These are phyloP conservation scores for Ethmia dodecea DNA, from an alignment of 2,888 invertebrate genomes.

Conservation along the genomic window DNA sequence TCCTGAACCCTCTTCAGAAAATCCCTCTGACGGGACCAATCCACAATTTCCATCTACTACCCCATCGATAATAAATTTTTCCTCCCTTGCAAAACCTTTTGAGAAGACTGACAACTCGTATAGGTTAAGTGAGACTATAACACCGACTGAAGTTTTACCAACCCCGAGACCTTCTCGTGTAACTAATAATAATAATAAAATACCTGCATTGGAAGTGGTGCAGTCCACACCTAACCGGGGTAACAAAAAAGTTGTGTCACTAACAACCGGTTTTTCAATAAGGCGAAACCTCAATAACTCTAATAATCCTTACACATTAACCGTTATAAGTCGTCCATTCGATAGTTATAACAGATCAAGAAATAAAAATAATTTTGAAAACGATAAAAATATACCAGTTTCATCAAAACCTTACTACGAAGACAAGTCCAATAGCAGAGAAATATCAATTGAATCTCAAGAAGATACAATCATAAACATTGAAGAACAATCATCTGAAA, in stretches of 20 bases:
- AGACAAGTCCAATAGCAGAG: slow-evolving; percentile 32
- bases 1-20: slow-evolving; percentile 59
- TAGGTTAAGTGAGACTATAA: slow-evolving; percentile 51
- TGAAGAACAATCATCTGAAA: slow-evolving; percentile 27
- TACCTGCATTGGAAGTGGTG: slow-evolving; percentile 40
- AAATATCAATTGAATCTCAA: slow-evolving; percentile 26
- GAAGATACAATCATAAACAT: slow-evolving; percentile 22
- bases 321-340: slow-evolving; percentile 55
- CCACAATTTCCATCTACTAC: slow-evolving; percentile 42
- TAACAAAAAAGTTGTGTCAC: slow-evolving; percentile 55
- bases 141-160: slow-evolving; percentile 47
- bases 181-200: slow-evolving; percentile 49
- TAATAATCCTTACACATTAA: slow-evolving; percentile 65
- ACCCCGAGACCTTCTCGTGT: slow-evolving; percentile 43
- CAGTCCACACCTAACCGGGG: slow-evolving; percentile 35
- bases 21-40: slow-evolving; percentile 52
- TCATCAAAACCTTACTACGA: slow-evolving; percentile 29
- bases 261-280: slow-evolving; percentile 72
- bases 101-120: slow-evolving; percentile 63
- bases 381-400: background rate
- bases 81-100: slow-evolving; percentile 70
- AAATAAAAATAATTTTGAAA: slow-evolving; percentile 8
- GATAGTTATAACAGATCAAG: slow-evolving; percentile 38
- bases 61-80: slow-evolving; percentile 52
- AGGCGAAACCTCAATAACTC: slow-evolving; percentile 56